phyloP scores from a whole-genome alignment of 2,113 vertebrate genomes.

The Carlito syrichta region DNA sequence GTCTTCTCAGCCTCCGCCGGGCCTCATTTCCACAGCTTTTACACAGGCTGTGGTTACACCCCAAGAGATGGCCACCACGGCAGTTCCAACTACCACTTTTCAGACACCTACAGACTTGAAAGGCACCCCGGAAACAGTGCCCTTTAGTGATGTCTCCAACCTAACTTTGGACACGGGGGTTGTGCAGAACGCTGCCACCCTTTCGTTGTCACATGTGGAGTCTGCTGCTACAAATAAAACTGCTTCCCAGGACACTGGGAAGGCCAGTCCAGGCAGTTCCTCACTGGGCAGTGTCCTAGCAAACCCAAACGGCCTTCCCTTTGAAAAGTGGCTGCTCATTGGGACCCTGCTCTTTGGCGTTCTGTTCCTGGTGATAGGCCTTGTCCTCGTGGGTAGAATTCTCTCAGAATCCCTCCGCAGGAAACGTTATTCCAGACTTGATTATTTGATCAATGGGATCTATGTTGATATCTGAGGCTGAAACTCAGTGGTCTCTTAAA shows the following conservation, averaged over 20 bases:
- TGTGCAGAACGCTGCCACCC: rapidly evolving
- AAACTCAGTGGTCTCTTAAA: background rate
- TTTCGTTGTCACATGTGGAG: background rate
- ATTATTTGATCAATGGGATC: constrained; percentile 86
- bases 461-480: constrained; percentile 80
- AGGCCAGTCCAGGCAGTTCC: background rate
- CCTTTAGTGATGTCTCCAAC: background rate
- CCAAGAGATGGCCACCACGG: background rate
- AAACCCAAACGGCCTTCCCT: background rate
- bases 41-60: rapidly evolving
- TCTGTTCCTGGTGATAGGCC: constrained; percentile 78
- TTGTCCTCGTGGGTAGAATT: constrained; percentile 74
- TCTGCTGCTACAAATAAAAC: rapidly evolving
- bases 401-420: constrained; percentile 74
- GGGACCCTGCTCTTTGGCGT: constrained; percentile 82
- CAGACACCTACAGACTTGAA: background rate
- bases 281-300: background rate
- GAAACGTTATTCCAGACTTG: constrained; percentile 82
- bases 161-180: background rate
- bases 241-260: background rate
- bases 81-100: background rate
- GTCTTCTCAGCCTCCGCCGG: background rate
- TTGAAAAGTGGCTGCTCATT: constrained; percentile 79
- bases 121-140: background rate
- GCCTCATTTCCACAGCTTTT: rapidly evolving